Percentiles rank a stretch among this genome's conserved stretches.
phyloP scores from a whole-genome alignment of 2,113 vertebrate genomes.

The Peromyscus leucopus region DNA sequence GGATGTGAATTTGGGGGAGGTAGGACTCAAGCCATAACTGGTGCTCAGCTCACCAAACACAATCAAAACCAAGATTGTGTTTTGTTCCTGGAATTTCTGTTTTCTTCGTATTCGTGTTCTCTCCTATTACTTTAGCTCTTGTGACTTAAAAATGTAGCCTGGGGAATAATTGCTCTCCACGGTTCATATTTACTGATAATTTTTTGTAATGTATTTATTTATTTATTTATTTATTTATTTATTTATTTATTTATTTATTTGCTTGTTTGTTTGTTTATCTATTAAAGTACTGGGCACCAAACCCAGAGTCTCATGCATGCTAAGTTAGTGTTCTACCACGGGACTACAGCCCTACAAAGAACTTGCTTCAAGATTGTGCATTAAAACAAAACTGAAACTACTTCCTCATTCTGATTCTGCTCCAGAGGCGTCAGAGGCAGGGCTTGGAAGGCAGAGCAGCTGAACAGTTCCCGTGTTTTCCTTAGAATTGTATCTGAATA shows the following conservation, averaged over 20 bases:
- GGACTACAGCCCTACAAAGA: not conserved
- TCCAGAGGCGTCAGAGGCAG: not conserved
- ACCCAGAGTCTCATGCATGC: not conserved
- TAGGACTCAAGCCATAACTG: not conserved
- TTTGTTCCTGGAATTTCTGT: not conserved
- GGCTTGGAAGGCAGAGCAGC: not conserved
- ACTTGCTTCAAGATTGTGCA: not conserved
- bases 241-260: too few species aligned
- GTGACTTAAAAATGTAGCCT: slow-evolving; percentile 11
- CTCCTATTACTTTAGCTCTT: slow-evolving; percentile 9
- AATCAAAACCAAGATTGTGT: not conserved
- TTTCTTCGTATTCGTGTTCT: not conserved
- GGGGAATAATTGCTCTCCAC: not conserved
- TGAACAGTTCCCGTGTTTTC: not conserved
- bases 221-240: not conserved
- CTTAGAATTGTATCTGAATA: not conserved
- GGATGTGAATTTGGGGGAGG: not conserved
- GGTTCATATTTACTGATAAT: not conserved
- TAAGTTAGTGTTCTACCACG: not conserved
- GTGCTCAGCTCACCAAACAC: not conserved
- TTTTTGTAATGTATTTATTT: not conserved
- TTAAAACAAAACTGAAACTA: slow-evolving; percentile 66
- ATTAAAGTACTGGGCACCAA: not conserved
- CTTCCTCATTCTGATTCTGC: slow-evolving; percentile 42
- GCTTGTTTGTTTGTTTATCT: not conserved